Conservation (phyloP, 2,797 vertebrate species). For the Petrocephalus schoutedeni region DNA sequence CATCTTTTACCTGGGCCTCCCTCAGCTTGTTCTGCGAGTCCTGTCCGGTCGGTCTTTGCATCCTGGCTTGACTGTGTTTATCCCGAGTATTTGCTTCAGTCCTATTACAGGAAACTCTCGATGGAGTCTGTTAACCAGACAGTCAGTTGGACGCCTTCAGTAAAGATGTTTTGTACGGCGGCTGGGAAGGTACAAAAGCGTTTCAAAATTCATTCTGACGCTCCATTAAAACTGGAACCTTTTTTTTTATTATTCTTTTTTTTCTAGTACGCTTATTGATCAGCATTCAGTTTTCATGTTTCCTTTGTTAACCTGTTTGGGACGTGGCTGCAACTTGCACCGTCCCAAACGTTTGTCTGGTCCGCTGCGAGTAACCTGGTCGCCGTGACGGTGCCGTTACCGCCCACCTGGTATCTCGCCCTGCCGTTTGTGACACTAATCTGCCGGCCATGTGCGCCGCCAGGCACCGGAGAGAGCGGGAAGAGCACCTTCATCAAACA, state of each 20-base stretch:
- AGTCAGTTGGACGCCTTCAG: not conserved
- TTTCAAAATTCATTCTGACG: not conserved
- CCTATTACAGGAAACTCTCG: not conserved
- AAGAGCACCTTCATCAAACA: constrained; percentile 97
- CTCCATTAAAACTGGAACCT: not conserved
- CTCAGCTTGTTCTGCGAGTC: not conserved
- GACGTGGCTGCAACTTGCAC: too few relatives aligned
- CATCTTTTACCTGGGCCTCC: not conserved
- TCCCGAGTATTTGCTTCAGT: not conserved
- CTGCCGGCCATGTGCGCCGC: not conserved
- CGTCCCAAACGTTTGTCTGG: not conserved
- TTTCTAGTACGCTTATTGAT: not conserved
- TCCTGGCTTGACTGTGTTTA: not conserved
- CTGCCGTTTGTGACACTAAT: too few relatives aligned
- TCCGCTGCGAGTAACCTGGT: not conserved
- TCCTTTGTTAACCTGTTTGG: not conserved
- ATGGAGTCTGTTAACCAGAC: not conserved
- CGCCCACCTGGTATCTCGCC: not conserved
- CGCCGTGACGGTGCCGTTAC: not conserved
- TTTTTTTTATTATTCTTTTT: not conserved
- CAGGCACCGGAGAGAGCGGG: constrained; percentile 91
- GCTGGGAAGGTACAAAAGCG: not conserved
- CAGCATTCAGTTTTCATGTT: not conserved
- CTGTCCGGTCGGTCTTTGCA: not conserved
- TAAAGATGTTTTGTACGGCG: not conserved